Percentiles rank a stretch among this genome's conserved stretches.
Evolutionary conservation across 2,113 vertebrate species (phyloP).

Genomic region (Amazona vittata): DNA sequence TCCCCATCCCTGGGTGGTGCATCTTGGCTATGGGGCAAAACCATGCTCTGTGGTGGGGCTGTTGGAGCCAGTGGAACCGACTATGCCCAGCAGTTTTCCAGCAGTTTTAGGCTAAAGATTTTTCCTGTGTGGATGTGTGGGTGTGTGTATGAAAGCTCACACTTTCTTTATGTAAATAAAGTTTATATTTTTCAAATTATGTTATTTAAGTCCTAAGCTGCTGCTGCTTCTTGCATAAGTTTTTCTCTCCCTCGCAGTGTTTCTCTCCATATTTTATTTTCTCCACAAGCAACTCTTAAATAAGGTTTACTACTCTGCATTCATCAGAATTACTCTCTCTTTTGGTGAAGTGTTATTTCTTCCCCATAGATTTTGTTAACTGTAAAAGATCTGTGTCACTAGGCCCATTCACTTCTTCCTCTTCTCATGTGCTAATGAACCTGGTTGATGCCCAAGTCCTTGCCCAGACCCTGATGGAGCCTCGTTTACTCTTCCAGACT

Average conservation of each 20-base stretch:
- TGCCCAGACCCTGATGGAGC: neutral
- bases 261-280: neutral
- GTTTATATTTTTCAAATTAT: neutral
- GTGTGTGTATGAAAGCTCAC: neutral
- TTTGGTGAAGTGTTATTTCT: neutral
- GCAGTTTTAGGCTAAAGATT: neutral
- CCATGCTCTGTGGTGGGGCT: rapidly evolving
- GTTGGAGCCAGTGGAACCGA: rapidly evolving
- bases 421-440: neutral
- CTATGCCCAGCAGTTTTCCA: neutral
- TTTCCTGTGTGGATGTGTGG: neutral
- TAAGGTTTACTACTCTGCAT: neutral
- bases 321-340: neutral
- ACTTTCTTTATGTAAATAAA: neutral
- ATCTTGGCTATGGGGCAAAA: neutral
- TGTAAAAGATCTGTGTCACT: neutral
- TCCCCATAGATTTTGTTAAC: neutral
- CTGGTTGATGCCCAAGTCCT: rapidly evolving
- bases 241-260: neutral
- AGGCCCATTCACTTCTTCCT: neutral
- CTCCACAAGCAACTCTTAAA: neutral
- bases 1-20: rapidly evolving
- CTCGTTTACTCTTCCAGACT: neutral
- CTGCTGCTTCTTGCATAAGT: neutral
- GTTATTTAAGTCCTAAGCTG: neutral